Evolutionary conservation across 64 coral and sea anemone species (phyloP).

Genomic region (Pocillopora verrucosa): DNA sequence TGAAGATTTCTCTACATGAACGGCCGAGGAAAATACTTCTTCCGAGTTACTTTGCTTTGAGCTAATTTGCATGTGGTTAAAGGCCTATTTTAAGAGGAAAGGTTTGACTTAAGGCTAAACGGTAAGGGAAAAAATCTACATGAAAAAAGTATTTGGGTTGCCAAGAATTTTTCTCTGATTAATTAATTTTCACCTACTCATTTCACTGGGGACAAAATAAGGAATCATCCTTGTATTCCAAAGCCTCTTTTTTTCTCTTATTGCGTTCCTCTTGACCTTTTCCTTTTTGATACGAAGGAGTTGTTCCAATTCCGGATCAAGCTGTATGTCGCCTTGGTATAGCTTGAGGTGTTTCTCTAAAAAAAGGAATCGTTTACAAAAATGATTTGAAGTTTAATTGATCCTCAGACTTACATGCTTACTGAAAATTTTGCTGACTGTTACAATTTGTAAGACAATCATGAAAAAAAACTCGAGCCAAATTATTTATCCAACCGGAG

Average conservation of each 20-base stretch:
- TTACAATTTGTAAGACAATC: too few relatives aligned
- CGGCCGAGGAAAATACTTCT: too few relatives aligned
- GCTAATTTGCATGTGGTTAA: too few relatives aligned
- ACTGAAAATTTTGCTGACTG: too few relatives aligned
- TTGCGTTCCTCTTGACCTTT: conserved; percentile 34
- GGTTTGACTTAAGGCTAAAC: background rate
- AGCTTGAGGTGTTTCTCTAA: background rate
- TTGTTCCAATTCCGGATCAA: conserved; percentile 33
- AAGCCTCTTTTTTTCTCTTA: conserved; percentile 17
- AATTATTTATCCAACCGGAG: too few relatives aligned
- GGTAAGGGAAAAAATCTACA: background rate
- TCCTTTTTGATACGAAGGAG: background rate
- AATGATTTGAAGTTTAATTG: too few relatives aligned
- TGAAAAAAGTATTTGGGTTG: background rate
- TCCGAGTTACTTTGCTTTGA: too few relatives aligned
- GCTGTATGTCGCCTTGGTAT: conserved; percentile 48
- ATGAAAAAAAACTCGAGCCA: too few relatives aligned
- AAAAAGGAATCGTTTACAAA: background rate
- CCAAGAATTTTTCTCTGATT: background rate
- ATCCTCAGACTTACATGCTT: too few relatives aligned
- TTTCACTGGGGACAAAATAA: background rate
- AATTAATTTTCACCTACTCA: conserved; percentile 14
- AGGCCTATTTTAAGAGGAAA: too few relatives aligned
- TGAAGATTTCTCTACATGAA: too few relatives aligned
- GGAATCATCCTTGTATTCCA: conserved; percentile 48